phyloP scores from a whole-genome alignment of 2,888 invertebrate species.

The Smittia sp. region DNA sequence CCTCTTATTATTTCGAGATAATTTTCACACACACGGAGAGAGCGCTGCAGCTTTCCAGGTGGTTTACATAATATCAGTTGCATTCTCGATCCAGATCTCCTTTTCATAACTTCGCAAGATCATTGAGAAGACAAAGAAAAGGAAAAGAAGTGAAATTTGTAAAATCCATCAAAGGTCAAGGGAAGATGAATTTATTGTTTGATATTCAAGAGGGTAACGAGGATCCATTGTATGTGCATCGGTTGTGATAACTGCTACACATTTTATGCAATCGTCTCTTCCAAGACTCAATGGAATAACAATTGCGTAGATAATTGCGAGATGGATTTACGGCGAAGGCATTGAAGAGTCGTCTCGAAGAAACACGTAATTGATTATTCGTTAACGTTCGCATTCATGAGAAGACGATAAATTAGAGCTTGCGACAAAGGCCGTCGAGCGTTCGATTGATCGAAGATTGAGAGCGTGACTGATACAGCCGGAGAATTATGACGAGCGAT shows the following conservation, averaged over 20 bases:
- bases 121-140: background rate
- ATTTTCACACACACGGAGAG: background rate
- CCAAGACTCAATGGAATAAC: constrained; percentile 26
- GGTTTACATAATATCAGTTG: background rate
- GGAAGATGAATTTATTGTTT: constrained; percentile 23
- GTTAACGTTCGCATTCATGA: constrained; percentile 11
- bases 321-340: constrained; percentile 35
- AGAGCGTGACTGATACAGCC: background rate
- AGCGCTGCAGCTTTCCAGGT: background rate
- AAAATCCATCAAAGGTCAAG: constrained; percentile 22
- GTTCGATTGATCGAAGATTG: background rate
- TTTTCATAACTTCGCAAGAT: constrained; percentile 18
- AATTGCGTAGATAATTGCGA: constrained; percentile 39
- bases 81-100: constrained; percentile 15
- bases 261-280: background rate
- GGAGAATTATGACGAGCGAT: constrained; percentile 4
- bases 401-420: background rate
- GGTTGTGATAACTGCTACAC: constrained; percentile 7
- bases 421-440: background rate
- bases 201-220: constrained; percentile 38
- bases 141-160: background rate
- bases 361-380: constrained; percentile 28
- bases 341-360: background rate
- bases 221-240: constrained; percentile 26
- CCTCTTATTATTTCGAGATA: background rate